Base-by-base conservation (phyloP, 2,113 vertebrate species). In the Brachyhypopomus gauderio region DNA sequence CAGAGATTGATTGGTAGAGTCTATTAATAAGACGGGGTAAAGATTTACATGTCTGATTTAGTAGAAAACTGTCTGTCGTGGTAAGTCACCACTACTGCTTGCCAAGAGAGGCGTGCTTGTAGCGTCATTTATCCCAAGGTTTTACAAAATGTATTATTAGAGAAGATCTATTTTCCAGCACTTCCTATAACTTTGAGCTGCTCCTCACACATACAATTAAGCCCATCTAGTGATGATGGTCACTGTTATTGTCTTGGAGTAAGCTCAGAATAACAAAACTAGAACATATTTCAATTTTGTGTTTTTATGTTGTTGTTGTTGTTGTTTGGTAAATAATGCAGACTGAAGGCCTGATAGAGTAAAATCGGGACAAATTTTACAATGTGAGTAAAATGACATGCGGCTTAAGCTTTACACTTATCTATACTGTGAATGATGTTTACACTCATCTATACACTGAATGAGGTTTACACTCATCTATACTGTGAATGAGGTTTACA, bases 21-120 rank as follows among this genome's bases (percentile, higher is more conserved):
- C 45, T 85, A 71, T 82, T 78, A 82, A 80, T 80, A 80, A 84
- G 58, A 38, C n/a, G 34, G 59, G 12, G 17, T 22, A 16, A 63
- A 59, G 23, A 66, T 73, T 59, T 27, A 56, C 17, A 55, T 30
- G 45, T 85, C 63, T 81, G 75, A 81, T 80, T 67, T 80, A 81
- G 30, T 27, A 75, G 41, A 60, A 84, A 75, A 72, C 69, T 23
- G 79, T 16, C 70, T 77, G 70, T 85, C 75, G 62, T 48, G 55
- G 56, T 30, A 45, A 81, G 81, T 77, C 45, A 78, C 74, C 38
- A 56, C 79, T 60, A 14, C 60, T 78, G 48, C 30, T 71, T 62
- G 79, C 70, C 79, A 85, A 78, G 55, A 79, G 60, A 77, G 59
- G 23, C 74, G 25, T 27, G 58, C 70, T 64, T 19, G 41, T 38